These are phyloP conservation scores for Drosophila niveifrons DNA, from an alignment of 2,888 invertebrate species.

Conservation along the genomic window DNA sequence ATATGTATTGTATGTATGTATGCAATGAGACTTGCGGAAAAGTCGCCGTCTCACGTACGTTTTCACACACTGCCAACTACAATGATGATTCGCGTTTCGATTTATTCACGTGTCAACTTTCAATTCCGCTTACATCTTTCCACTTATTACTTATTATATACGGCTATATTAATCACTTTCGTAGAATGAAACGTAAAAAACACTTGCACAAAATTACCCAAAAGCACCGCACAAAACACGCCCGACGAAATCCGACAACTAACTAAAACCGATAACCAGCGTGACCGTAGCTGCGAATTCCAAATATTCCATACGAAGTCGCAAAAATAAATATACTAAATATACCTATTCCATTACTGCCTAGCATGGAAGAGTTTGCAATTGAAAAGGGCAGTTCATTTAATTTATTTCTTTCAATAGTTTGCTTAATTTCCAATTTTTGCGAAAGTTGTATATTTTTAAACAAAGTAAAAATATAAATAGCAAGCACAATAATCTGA, in stretches of 20 bases:
- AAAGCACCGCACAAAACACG: constrained; percentile 39
- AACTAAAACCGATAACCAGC: constrained; percentile 48
- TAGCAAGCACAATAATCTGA: no score
- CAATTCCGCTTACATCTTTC: constrained; percentile 47
- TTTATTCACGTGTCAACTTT: constrained; percentile 27
- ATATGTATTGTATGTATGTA: background rate
- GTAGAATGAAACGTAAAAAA: constrained; percentile 22
- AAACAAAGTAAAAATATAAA: no score
- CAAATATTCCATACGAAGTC: background rate
- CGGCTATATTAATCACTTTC: constrained; percentile 37
- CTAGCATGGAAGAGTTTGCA: no score
- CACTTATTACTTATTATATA: constrained; percentile 19
- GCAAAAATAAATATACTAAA: background rate
- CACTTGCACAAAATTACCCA: constrained; percentile 39
- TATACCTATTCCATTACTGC: background rate
- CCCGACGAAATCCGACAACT: constrained; percentile 54
- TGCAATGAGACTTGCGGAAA: constrained; percentile 35
- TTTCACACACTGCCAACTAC: constrained; percentile 27
- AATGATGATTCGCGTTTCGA: constrained; percentile 23
- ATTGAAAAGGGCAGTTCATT: no score
- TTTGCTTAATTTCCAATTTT: no score
- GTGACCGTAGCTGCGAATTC: constrained; percentile 23
- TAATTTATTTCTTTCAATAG: no score
- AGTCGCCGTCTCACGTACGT: constrained; percentile 42
- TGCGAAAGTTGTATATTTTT: no score